phyloP scores from a whole-genome alignment of 2,797 vertebrate genomes.

The Hypotaenidia philippensis region DNA sequence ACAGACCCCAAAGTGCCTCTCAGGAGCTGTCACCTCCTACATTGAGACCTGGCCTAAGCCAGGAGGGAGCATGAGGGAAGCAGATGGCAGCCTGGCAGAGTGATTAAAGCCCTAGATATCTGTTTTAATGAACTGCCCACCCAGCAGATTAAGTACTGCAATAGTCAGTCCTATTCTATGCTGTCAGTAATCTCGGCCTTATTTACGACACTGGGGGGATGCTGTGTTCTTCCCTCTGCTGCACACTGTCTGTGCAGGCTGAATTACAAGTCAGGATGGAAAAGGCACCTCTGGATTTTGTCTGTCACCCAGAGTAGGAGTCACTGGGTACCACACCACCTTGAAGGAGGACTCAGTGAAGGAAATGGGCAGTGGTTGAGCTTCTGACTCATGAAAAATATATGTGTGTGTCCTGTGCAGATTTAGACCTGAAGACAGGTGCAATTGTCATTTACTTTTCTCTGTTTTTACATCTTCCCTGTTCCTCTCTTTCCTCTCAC shows the following conservation, averaged over 20 bases:
- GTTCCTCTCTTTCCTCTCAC: background rate
- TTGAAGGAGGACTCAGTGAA: background rate
- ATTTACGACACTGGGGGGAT: slow-evolving; percentile 39
- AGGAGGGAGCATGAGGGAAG: slow-evolving; percentile 48
- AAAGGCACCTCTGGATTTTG: background rate
- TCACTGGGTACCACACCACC: background rate
- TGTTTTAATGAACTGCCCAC: slow-evolving; percentile 78
- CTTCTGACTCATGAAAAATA: slow-evolving; percentile 28
- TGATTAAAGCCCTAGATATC: slow-evolving; percentile 77
- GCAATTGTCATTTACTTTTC: background rate
- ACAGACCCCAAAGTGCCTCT: slow-evolving; percentile 22
- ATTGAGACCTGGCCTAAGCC: slow-evolving; percentile 55
- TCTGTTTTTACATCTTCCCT: background rate
- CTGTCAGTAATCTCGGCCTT: slow-evolving; percentile 46
- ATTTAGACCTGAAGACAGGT: background rate
- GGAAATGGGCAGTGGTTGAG: background rate
- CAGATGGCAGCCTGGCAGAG: slow-evolving; percentile 81
- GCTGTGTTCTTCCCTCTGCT: background rate
- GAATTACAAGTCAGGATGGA: background rate
- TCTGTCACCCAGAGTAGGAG: background rate
- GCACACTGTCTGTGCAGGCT: background rate
- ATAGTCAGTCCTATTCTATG: slow-evolving; percentile 29
- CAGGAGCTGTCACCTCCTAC: slow-evolving; percentile 61
- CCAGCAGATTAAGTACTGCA: slow-evolving; percentile 73
- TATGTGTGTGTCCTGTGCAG: slow-evolving; percentile 14